These are phyloP conservation scores for Syngnathus rostellatus DNA, from an alignment of 2,797 vertebrate species.

Conservation along the genomic window DNA sequence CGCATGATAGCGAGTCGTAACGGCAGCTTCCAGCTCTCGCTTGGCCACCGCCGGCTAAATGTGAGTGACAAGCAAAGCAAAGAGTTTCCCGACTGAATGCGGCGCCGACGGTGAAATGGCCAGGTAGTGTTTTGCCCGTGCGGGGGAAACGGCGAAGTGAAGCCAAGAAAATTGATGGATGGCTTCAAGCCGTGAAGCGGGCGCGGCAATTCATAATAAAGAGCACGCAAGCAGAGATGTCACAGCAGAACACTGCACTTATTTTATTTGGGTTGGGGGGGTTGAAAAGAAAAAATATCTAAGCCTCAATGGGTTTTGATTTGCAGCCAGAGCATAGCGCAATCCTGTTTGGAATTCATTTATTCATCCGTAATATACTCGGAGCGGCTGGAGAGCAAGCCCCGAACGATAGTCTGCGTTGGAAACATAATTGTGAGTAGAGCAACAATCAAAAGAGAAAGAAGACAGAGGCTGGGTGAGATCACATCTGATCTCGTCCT, in stretches of 20 bases:
- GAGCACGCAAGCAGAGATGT: neutral
- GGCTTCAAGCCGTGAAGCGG: neutral
- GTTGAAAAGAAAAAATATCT: neutral
- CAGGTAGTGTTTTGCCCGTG: constrained; percentile 4
- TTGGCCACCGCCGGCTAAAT: neutral
- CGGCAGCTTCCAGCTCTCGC: neutral
- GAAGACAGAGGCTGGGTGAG: too few species aligned
- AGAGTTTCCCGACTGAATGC: neutral
- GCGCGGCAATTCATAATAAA: neutral
- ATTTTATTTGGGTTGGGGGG: too few species aligned
- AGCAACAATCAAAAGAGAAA: too few species aligned
- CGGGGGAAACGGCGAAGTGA: too few species aligned
- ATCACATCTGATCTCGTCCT: too few species aligned
- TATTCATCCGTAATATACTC: neutral
- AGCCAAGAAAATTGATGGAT: neutral
- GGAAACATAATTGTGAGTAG: too few species aligned
- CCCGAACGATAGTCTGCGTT: too few species aligned
- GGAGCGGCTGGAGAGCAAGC: neutral
- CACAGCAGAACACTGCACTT: neutral
- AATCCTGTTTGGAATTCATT: neutral
- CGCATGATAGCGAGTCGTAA: neutral
- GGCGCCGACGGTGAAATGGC: neutral
- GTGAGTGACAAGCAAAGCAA: neutral
- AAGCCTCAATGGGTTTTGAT: neutral
- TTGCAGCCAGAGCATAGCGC: neutral